Base-by-base conservation (phyloP, 2,888 invertebrate genomes). In the Diaprepes abbreviatus region DNA sequence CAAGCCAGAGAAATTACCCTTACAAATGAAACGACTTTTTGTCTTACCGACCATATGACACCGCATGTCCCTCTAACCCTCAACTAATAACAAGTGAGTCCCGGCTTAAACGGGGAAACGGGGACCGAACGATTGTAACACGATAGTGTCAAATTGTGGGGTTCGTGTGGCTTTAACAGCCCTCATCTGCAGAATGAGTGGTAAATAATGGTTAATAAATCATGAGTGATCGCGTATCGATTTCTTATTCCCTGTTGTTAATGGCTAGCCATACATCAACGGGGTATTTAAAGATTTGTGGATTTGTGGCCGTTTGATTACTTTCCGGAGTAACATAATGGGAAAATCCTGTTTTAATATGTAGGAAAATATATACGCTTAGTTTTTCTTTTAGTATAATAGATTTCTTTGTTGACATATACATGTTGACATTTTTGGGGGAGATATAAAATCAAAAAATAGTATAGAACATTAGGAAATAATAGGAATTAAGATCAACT, bases 171-270 rank as follows among this genome's bases (percentile, higher is more conserved):
- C 60, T 67, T 67, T 67, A 62, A 43, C 60, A 52, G 59, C 70
- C 59, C 65, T 65, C 65, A 70, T 65, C 60, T 48, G 55, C 60
- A 50, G 65, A 65, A 70, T 54, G 45, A 65, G 60, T 38, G 60
- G 43, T 60, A 70, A 70, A 70, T 70, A 70, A 70, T 70, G 60
- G 54, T 54, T 65, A 59, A 70, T 70, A 70, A 65, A 70, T 70
- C 70, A 70, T 60, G 59, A 59, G 64, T 52, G 69, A 55, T 58
- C 54, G 64, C 28, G 54, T 65, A 70, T 70, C 65, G 70, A 70
- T 52, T 64, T 50, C 64, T 69, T 59, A 48, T 43, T 57, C 31
- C 48, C 43, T 28, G 48, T 54, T 36, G 59, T 36, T 59, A 52
- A 59, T 66, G 59, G 40, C 50, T 43, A 43, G 31, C 31, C 50